Evolutionary conservation across 2,888 invertebrate genomes (phyloP), one percentile per base, ranked within the genome.

Genomic region (Tupiocoris notatus): DNA sequence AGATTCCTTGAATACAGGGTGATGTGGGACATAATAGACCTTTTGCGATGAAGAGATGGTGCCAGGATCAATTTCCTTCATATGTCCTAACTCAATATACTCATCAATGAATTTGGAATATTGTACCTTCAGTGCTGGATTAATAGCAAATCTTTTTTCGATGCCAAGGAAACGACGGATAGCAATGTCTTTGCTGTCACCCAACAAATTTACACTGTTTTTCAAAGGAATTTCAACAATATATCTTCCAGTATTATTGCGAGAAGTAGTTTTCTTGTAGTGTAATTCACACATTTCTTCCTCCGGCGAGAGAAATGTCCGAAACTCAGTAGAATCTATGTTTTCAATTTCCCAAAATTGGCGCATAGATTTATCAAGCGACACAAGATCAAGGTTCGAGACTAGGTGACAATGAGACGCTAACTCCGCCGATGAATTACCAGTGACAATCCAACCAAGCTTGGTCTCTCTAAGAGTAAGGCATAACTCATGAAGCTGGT

Each of bases 381-480:
- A 68, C 39, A 70, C 67, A 17, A 76, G 57, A n/a, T 25, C 59
- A 20, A 39, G 9, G 18, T 68, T 22, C 1, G 67, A 25, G 57
- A 67, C 16, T 39, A 68, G 12, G 21, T 54, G 61, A 25, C 62
- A 68, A 21, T 68, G 67, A n/a, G 67, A 2, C 0, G 56, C 18
- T n/a, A 64, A 56, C 17, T 21, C 65, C 56, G 24, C 64, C 20
- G 64, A 58, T 0, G 70, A 59, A 6, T 25, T 65, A 9, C 78
- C 79, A 57, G 78, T 24, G 39, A 77, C 67, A 20, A 79, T 74
- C 80, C 79, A 80, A 21, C 80, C 79, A n/a, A 80, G 77, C 56
- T 77, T 73, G 9, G 79, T 78, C 65, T 79, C 77, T 22, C 78
- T 75, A 9, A 77, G 74, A 6, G 63, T 64, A 16, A 76, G 12